These are phyloP conservation scores for Papilio aristodemus DNA, from an alignment of 1,140 invertebrate species.

Conservation along the genomic window DNA sequence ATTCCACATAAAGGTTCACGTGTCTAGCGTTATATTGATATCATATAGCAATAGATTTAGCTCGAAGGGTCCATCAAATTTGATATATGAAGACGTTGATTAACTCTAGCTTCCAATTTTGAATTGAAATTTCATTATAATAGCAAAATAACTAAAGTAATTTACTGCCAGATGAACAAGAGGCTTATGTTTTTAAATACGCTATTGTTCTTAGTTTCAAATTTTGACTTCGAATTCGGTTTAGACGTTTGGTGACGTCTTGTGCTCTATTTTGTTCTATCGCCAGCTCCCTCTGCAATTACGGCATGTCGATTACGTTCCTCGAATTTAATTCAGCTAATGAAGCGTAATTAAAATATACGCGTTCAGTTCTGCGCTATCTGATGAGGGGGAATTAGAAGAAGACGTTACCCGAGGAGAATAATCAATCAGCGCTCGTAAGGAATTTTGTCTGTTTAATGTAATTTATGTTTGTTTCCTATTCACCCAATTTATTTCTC, in stretches of 20 bases:
- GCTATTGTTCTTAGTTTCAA: too few relatives aligned
- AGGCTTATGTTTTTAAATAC: too few relatives aligned
- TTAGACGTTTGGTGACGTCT: background rate
- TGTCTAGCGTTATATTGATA: constrained; percentile 2
- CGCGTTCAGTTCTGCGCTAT: constrained; percentile 65
- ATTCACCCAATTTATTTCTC: background rate
- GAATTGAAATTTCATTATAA: background rate
- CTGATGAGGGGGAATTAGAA: constrained; percentile 42
- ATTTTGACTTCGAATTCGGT: background rate
- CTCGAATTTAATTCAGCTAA: constrained; percentile 79
- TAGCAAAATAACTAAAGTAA: too few relatives aligned
- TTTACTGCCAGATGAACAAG: too few relatives aligned
- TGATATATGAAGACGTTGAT: constrained; percentile 39
- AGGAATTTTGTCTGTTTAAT: constrained; percentile 11
- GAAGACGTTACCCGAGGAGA: constrained; percentile 19
- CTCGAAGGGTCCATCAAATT: constrained; percentile 36
- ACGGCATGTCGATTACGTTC: constrained; percentile 74
- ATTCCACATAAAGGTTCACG: constrained; percentile 30
- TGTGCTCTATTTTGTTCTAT: constrained; percentile 4
- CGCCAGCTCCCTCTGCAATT: constrained; percentile 53
- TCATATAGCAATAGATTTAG: constrained; percentile 14
- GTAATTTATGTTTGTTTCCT: constrained; percentile 12
- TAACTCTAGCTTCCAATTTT: background rate
- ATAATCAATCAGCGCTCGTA: constrained; percentile 27
- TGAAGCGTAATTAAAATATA: constrained; percentile 80